Evolutionary conservation across 37 sponge, comb jelly and placozoan species (phyloP).

Genomic region (Diacarnus erythraeanus): DNA sequence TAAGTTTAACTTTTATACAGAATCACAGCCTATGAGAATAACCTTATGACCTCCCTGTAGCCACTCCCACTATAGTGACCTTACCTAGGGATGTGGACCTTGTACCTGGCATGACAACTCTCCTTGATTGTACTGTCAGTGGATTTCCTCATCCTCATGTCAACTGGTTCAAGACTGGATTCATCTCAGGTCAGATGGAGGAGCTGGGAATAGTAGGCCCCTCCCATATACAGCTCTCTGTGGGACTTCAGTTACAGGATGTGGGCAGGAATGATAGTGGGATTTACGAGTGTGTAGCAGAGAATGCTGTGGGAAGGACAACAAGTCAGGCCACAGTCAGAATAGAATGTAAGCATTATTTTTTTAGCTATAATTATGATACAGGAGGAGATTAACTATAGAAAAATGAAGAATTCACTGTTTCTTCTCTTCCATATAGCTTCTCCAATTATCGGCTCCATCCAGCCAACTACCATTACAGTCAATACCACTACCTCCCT

Average conservation of each 20-base stretch:
- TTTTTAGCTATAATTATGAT: background rate
- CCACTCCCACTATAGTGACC: slow-evolving; percentile 1
- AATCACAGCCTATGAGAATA: no score
- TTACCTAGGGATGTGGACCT: slow-evolving; percentile 20
- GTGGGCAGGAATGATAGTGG: slow-evolving; percentile 39
- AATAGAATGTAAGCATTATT: slow-evolving; percentile 42
- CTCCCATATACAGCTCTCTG: slow-evolving; percentile 2
- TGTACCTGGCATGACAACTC: background rate
- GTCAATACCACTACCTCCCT: slow-evolving; percentile 8
- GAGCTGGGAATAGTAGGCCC: slow-evolving; percentile 10
- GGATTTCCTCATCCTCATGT: slow-evolving; percentile 37
- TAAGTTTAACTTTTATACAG: slow-evolving; percentile 18
- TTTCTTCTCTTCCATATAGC: slow-evolving; percentile 10
- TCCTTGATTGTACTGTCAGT: slow-evolving; percentile 37
- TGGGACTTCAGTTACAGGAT: slow-evolving; percentile 27
- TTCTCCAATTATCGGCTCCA: slow-evolving; percentile 29
- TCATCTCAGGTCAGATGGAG: slow-evolving; percentile 5
- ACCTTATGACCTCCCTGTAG: slow-evolving; percentile 5
- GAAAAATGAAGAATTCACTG: no score
- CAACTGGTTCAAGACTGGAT: slow-evolving; percentile 40
- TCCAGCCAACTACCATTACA: slow-evolving; percentile 33
- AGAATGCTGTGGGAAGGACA: slow-evolving; percentile 38
- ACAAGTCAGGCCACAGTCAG: slow-evolving; percentile 17
- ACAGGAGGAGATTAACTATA: background rate
- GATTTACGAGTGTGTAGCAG: slow-evolving; percentile 34